Base-by-base conservation (phyloP, 1,140 invertebrate genomes). In the Drosophila varians region DNA sequence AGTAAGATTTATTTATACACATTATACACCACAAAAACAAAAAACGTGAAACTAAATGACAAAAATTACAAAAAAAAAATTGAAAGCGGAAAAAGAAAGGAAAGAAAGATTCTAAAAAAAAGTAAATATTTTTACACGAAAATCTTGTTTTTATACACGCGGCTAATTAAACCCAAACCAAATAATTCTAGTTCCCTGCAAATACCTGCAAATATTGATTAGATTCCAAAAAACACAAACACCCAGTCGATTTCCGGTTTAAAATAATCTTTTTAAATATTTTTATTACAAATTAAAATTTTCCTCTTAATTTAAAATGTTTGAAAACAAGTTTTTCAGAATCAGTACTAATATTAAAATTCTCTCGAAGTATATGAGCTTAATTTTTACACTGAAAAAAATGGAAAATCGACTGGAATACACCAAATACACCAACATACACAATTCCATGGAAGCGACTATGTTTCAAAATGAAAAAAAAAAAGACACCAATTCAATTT, bases 1-100 rank as follows among this genome's bases (percentile, higher is more conserved):
- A 84, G 70, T 83, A 84, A 83, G 79, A 75, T 79, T 83, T 83
- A 83, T 83, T 83, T 83, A 83, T 83, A 83, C 72, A 84, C 76
- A 83, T 80, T 80, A 74, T 70, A 78, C 70, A 73, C 68, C 57
- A 73, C 68, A 62, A 68, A 52, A 51, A 58, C 1, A 68, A 72
- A 31, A 55, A 56, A 54, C 21, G 11, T 55, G 42, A 58, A 54
- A 53, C 55, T 38, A 49, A 47, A 40, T 61, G 47, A 47, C 72
- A 65, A 64, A 57, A 53, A 48, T 42, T 38, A 48, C 56, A 51
- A 57, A 54, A 48, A 52, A 47, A 58, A 16, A 16, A 57, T n/a
- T 14, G 6, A 36, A 19, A 6, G 14, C 21, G 38, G 40, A 56
- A 28, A 28, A 55, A 26, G 26, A 58, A 52, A 75, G 34, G n/a